phyloP scores from a whole-genome alignment of 92 coral and sea anemone genomes.

The Palythoa caribaeorum region DNA sequence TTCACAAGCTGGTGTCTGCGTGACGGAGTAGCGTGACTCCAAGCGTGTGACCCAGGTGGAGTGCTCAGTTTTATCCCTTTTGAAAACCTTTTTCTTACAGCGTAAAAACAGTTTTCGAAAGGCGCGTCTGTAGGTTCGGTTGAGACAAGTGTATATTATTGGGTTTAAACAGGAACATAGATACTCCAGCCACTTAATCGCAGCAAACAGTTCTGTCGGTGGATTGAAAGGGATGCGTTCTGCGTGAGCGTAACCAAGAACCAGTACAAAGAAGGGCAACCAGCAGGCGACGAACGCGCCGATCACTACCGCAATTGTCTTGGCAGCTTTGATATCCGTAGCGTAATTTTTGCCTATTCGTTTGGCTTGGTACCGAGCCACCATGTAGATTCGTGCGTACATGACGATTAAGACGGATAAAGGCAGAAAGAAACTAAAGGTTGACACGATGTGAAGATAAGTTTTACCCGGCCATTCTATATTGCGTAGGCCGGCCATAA shows the following conservation, averaged over 20 bases:
- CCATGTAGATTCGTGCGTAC: constrained; percentile 91
- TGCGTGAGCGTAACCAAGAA: constrained; percentile 69
- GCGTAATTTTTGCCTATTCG: constrained; percentile 95
- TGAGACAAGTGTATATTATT: constrained; percentile 92
- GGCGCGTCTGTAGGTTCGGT: constrained; percentile 90
- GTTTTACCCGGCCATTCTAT: constrained; percentile 77
- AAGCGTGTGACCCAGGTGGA: constrained; percentile 68
- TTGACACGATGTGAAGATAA: constrained; percentile 81
- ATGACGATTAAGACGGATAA: constrained; percentile 82
- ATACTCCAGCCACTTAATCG: constrained; percentile 86
- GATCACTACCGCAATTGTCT: constrained; percentile 95
- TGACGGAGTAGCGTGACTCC: constrained; percentile 57
- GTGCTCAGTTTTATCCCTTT: constrained; percentile 62
- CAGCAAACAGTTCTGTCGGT: constrained; percentile 49
- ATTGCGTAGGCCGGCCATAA: constrained; percentile 69
- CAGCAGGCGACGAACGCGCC: constrained; percentile 90
- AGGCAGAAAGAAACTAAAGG: constrained; percentile 83
- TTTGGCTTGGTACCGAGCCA: constrained; percentile 96
- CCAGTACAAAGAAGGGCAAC: constrained; percentile 82
- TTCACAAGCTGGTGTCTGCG: constrained; percentile 55
- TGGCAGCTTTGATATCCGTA: constrained; percentile 95
- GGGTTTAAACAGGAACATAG: constrained; percentile 94
- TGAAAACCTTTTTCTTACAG: constrained; percentile 71
- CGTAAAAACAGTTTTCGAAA: constrained; percentile 84
- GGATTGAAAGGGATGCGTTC: constrained; percentile 15